Conservation (phyloP, 2,113 vertebrate species). For the Cottus gobio region DNA sequence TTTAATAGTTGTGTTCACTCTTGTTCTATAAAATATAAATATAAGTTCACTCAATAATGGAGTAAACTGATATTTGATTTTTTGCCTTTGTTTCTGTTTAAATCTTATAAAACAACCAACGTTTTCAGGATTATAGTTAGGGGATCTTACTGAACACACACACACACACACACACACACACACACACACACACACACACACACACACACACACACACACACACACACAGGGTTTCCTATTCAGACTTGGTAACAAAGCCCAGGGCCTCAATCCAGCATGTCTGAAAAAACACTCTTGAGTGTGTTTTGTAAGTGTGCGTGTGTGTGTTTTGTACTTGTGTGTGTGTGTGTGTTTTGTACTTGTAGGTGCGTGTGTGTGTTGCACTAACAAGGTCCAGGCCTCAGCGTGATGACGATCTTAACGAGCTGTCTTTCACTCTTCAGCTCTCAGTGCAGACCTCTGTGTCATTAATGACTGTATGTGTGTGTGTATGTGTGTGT, state of each 20-base stretch:
- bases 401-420: constrained; percentile 74
- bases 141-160: constrained; percentile 16
- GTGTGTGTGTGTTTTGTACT: constrained; percentile 41
- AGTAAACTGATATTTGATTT: too few species aligned
- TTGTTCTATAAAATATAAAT: too few species aligned
- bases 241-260: constrained; percentile 65
- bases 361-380: constrained; percentile 51
- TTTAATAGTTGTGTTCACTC: too few species aligned
- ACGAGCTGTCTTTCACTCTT: constrained; percentile 79
- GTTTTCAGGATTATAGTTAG: background rate
- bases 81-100: too few species aligned
- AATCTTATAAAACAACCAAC: background rate
- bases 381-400: constrained; percentile 72
- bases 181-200: constrained; percentile 43
- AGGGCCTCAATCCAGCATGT: constrained; percentile 65
- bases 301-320: constrained; percentile 34
- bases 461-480: constrained; percentile 65
- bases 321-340: constrained; percentile 1
- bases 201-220: constrained; percentile 37
- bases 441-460: constrained; percentile 65
- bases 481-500: constrained; percentile 19
- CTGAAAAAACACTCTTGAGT: constrained; percentile 64
- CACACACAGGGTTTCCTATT: constrained; percentile 54
- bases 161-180: constrained; percentile 40
- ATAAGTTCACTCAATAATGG: too few species aligned